phyloP scores from a whole-genome alignment of 2,797 vertebrate genomes.

The Spheniscus humboldti region DNA sequence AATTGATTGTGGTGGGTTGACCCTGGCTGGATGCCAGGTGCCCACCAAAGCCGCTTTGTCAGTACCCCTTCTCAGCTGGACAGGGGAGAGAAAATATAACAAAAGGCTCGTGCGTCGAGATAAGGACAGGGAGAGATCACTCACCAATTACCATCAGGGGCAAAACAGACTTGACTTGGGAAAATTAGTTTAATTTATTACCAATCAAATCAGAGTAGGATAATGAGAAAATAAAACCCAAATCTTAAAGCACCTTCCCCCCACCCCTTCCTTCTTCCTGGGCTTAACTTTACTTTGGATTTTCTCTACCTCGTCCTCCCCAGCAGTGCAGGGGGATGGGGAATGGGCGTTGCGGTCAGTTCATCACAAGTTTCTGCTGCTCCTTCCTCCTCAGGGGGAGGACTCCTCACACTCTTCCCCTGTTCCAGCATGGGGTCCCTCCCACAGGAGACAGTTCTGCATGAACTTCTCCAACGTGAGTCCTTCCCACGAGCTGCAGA shows the following conservation, averaged over 20 bases:
- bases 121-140: not conserved
- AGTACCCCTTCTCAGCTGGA: not conserved
- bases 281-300: not conserved
- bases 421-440: not conserved
- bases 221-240: not conserved
- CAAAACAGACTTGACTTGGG: not conserved
- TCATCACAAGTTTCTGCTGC: not conserved
- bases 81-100: not conserved
- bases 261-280: not conserved
- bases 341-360: not conserved
- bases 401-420: not conserved
- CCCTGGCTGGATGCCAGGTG: rapidly evolving
- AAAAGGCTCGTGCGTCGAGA: not conserved
- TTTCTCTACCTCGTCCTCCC: not conserved
- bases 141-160: not conserved
- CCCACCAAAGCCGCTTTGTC: not conserved
- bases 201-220: not conserved
- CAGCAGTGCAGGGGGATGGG: not conserved
- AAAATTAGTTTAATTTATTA: not conserved
- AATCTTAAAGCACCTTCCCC: not conserved
- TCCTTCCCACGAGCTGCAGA: not conserved
- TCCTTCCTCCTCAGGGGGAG: not conserved
- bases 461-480: not conserved
- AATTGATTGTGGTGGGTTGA: not conserved
- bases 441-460: not conserved